Percentiles rank a stretch among this genome's conserved stretches.
These are phyloP conservation scores for Leptodactylus fuscus DNA, from an alignment of 2,113 vertebrate species.

Conservation along the genomic window DNA sequence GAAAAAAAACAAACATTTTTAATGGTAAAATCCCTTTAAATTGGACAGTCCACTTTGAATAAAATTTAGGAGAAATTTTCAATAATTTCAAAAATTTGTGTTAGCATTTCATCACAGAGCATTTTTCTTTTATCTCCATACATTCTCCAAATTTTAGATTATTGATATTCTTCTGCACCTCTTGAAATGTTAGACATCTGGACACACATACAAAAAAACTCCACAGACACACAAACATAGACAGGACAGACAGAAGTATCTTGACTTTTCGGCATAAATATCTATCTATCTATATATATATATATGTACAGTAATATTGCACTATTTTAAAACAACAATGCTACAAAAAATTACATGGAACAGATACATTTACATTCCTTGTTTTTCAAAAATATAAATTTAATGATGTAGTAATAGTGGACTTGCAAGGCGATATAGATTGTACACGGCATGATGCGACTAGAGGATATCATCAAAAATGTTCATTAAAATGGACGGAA, in stretches of 20 bases:
- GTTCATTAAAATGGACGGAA: background rate
- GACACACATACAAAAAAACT: background rate
- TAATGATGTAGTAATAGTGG: background rate
- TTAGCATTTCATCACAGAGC: too few species aligned
- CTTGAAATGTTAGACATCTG: background rate
- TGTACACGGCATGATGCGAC: background rate
- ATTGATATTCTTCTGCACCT: background rate
- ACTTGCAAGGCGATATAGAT: background rate
- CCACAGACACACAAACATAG: background rate
- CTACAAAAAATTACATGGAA: constrained; percentile 15
- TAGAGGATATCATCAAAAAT: background rate
- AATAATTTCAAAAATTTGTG: too few species aligned
- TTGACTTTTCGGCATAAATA: constrained; percentile 27
- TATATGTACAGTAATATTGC: constrained; percentile 42
- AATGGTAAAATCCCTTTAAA: too few species aligned
- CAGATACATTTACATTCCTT: constrained; percentile 14
- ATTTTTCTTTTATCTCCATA: too few species aligned
- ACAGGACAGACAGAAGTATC: background rate
- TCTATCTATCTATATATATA: background rate
- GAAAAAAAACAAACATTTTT: too few species aligned
- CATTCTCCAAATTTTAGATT: too few species aligned
- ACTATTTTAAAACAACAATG: constrained; percentile 14
- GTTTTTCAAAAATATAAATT: constrained; percentile 4
- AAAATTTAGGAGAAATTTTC: too few species aligned
- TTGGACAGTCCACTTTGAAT: too few species aligned